Evolutionary conservation across 2,888 invertebrate genomes (phyloP).

Genomic region (Augochlorella aurata): DNA sequence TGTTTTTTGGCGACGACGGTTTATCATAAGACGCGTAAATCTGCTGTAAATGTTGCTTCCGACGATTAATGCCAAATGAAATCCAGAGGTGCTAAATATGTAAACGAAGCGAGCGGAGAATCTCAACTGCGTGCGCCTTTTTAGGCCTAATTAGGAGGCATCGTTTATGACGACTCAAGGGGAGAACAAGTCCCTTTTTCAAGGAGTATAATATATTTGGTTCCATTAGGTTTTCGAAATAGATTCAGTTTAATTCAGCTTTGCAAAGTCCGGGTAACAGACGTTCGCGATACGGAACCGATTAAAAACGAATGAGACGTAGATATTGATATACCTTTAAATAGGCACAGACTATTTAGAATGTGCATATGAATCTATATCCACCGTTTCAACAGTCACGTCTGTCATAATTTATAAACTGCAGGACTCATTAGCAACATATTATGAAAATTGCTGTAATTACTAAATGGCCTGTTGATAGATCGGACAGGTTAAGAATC

Average conservation of each 20-base stretch:
- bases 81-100: not conserved
- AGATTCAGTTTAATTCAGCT: not conserved
- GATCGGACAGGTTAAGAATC: conserved; percentile 24
- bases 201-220: not conserved
- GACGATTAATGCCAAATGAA: not conserved
- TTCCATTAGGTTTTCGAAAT: not conserved
- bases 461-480: conserved; percentile 34
- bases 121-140: not conserved
- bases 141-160: not conserved
- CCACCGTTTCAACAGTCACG: conserved; percentile 8
- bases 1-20: not conserved
- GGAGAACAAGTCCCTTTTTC: not conserved
- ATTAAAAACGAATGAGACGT: not conserved
- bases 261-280: not conserved
- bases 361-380: conserved; percentile 16
- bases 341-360: not conserved
- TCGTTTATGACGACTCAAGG: not conserved
- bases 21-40: not conserved
- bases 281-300: not conserved
- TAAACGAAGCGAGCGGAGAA: not conserved
- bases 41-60: not conserved
- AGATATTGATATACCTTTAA: conserved; percentile 16
- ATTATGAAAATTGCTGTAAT: conserved; percentile 47
- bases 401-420: conserved; percentile 23
- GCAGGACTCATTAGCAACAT: conserved; percentile 8